A percentile compares a stretch with the other conserved stretches of the same genome.
phyloP scores from a whole-genome alignment of 2,888 invertebrate species.

The Penaeus monodon region DNA sequence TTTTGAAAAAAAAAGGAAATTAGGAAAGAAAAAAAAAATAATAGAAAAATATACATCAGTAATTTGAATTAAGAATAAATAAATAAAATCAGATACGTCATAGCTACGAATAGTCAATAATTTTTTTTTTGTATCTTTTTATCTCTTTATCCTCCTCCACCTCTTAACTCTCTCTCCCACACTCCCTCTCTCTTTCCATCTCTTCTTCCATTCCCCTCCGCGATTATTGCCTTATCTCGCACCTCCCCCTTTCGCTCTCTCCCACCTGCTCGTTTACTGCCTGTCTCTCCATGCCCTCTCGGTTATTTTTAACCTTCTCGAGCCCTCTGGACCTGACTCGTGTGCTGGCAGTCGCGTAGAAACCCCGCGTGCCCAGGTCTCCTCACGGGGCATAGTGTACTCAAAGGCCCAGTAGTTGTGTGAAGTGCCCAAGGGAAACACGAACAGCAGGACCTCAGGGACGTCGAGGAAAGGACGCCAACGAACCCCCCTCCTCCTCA shows the following conservation, averaged over 20 bases:
- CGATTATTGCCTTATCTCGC: too few relatives aligned
- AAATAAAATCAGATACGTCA: not conserved
- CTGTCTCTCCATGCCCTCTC: not conserved
- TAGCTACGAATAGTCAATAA: not conserved
- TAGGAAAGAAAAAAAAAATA: too few relatives aligned
- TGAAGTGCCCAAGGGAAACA: constrained; percentile 18
- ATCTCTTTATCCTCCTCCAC: not conserved
- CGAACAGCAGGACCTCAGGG: not conserved
- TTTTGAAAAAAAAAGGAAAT: too few relatives aligned
- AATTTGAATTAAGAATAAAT: not conserved
- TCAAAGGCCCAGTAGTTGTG: not conserved
- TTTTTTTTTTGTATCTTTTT: not conserved
- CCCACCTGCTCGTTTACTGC: constrained; percentile 18
- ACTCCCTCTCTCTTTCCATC: not conserved
- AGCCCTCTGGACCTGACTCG: not conserved
- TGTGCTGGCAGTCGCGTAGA: not conserved
- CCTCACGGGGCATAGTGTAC: not conserved
- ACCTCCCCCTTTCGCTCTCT: not conserved
- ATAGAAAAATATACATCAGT: not conserved
- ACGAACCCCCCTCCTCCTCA: not conserved
- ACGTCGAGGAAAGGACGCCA: not conserved
- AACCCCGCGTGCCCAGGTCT: not conserved
- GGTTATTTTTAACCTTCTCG: constrained; percentile 23
- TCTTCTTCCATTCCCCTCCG: too few relatives aligned
- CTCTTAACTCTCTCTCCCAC: not conserved